Percentiles rank a stretch among this genome's conserved stretches.
These are phyloP conservation scores for Neodon shergylaensis DNA, from an alignment of 2,113 vertebrate species.

Conservation along the genomic window DNA sequence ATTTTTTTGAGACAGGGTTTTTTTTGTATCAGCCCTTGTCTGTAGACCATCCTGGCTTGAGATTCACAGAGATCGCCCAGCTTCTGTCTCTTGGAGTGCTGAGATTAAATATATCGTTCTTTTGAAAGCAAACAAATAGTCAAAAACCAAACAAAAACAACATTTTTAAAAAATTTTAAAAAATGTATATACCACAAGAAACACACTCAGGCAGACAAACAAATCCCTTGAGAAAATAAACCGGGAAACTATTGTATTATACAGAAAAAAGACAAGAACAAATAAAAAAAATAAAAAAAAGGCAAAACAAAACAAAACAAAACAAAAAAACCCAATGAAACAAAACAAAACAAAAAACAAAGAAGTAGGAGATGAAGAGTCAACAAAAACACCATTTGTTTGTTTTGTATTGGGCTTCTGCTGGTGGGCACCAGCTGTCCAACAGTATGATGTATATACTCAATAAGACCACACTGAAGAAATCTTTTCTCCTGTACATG, in stretches of 20 bases:
- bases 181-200: neutral
- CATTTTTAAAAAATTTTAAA: neutral
- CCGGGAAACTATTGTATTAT: neutral
- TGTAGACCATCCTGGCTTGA: no score
- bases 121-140: neutral
- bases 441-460: neutral
- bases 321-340: no score
- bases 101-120: neutral
- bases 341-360: neutral
- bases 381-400: neutral
- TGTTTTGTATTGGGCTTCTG: neutral
- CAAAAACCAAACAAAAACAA: neutral
- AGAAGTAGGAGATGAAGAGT: neutral
- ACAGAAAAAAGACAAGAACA: neutral
- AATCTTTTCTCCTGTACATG: neutral
- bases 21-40: no score
- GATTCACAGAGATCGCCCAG: no score
- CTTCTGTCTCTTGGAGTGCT: no score
- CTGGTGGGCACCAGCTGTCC: neutral
- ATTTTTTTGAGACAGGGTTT: no score
- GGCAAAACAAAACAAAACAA: neutral
- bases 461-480: neutral
- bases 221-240: neutral
- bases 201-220: neutral
- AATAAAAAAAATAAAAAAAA: neutral